Evolutionary conservation across 2,888 invertebrate genomes (phyloP).

Genomic region (Pachliopta kotzebuea): DNA sequence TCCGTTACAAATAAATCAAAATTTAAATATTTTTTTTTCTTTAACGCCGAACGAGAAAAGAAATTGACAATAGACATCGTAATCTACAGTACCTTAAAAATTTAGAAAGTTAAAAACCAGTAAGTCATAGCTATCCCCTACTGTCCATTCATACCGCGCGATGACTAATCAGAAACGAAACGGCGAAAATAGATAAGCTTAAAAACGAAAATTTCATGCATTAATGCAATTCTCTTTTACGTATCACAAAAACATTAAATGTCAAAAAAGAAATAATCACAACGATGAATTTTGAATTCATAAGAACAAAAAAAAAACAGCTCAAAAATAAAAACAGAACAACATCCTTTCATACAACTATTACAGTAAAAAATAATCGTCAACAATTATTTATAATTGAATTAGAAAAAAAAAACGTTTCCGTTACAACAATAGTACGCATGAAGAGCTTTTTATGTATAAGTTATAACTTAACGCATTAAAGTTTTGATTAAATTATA

Average conservation of each 20-base stretch:
- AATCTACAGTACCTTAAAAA: constrained; percentile 69
- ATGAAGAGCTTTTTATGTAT: constrained; percentile 33
- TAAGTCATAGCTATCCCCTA: constrained; percentile 40
- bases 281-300: constrained; percentile 81
- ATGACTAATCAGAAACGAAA: constrained; percentile 51
- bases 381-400: constrained; percentile 44
- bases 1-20: constrained; percentile 32
- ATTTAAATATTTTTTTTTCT: constrained; percentile 26
- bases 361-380: constrained; percentile 44
- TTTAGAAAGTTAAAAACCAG: constrained; percentile 45
- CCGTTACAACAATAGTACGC: constrained; percentile 41
- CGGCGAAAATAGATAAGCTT: constrained; percentile 51
- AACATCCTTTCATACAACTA: constrained; percentile 44
- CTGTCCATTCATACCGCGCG: constrained; percentile 51
- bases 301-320: constrained; percentile 55
- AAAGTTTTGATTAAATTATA: background rate
- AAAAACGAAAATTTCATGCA: constrained; percentile 63
- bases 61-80: constrained; percentile 59
- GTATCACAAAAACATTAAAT: constrained; percentile 81
- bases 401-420: constrained; percentile 42
- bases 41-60: constrained; percentile 31
- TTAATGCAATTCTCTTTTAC: constrained; percentile 75
- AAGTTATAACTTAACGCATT: constrained; percentile 22
- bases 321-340: constrained; percentile 65
- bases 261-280: constrained; percentile 80